Conservation (phyloP, 2,797 vertebrate species). For the Eospalax fontanierii region DNA sequence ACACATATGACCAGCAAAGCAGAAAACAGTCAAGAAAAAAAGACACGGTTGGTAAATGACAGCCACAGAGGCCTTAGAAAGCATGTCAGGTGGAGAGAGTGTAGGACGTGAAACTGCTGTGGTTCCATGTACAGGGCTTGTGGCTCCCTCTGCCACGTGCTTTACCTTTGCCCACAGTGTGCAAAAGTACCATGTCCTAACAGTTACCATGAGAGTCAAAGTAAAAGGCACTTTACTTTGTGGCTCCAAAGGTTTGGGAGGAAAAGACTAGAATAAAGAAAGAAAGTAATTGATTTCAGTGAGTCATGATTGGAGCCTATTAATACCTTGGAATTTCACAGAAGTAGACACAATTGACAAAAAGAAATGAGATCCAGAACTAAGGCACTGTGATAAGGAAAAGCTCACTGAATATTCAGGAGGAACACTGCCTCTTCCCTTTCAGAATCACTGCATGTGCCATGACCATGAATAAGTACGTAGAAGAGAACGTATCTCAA, state of each 20-base stretch:
- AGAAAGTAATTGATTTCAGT: not conserved
- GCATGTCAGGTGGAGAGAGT: not conserved
- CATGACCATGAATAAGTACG: slow-evolving; percentile 99
- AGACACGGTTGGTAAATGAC: rapidly evolving
- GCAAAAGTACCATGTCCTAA: not conserved
- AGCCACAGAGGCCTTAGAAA: rapidly evolving
- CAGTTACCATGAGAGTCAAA: rapidly evolving
- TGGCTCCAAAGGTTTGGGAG: not conserved
- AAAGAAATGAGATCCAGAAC: not conserved
- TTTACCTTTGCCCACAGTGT: not conserved
- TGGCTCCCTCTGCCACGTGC: no score
- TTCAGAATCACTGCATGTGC: slow-evolving; percentile 96
- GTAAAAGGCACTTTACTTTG: not conserved
- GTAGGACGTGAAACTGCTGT: no score
- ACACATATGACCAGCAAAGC: rapidly evolving
- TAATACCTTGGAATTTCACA: not conserved
- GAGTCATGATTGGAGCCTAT: not conserved
- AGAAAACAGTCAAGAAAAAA: not conserved
- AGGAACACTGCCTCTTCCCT: slow-evolving; percentile 19
- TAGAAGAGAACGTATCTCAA: slow-evolving; percentile 99
- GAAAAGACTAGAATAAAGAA: not conserved
- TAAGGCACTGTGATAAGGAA: not conserved
- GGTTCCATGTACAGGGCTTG: not conserved
- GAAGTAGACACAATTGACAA: not conserved
- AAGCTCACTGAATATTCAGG: not conserved